Evolutionary conservation across 2,113 vertebrate genomes (phyloP).

Genomic region (Alethe diademata): DNA sequence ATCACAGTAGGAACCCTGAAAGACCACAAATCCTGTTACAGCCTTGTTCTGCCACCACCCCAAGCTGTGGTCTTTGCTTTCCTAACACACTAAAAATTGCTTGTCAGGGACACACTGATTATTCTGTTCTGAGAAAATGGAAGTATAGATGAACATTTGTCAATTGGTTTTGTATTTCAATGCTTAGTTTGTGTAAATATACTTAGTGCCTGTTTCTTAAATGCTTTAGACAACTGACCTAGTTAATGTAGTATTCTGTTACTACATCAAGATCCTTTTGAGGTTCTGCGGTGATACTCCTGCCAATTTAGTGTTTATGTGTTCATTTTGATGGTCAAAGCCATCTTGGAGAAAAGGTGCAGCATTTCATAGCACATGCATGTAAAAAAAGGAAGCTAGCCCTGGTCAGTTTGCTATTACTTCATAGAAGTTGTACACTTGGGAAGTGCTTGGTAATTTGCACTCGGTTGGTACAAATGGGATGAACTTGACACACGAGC

Average conservation of each 20-base stretch:
- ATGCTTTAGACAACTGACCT: not conserved
- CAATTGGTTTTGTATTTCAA: not conserved
- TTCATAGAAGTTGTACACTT: not conserved
- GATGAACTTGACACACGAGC: not conserved
- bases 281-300: not conserved
- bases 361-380: not conserved
- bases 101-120: not conserved
- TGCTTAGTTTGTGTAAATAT: not conserved
- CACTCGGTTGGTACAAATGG: rapidly evolving
- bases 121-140: not conserved
- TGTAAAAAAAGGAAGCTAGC: not conserved
- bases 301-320: rapidly evolving
- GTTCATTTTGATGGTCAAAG: not conserved
- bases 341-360: not conserved
- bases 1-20: not conserved
- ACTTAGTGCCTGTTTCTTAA: not conserved
- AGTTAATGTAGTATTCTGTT: not conserved
- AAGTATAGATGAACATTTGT: not conserved
- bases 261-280: not conserved
- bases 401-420: not conserved
- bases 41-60: not conserved
- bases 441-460: not conserved
- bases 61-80: not conserved
- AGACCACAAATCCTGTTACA: not conserved
- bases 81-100: not conserved